phyloP scores from a whole-genome alignment of 2,113 vertebrate genomes.

The Marmota monax region DNA sequence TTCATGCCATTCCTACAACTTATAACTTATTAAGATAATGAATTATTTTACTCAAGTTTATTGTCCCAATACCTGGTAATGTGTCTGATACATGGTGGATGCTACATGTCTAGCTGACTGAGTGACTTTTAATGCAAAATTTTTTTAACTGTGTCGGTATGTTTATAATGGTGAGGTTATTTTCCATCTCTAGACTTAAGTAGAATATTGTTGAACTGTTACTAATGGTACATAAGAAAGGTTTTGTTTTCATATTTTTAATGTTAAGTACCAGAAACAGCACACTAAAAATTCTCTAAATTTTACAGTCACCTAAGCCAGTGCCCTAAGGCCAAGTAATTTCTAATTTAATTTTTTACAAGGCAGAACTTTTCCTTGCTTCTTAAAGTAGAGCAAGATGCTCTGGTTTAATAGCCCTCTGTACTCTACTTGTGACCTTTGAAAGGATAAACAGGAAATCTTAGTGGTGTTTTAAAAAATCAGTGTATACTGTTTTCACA shows the following conservation, averaged over 20 bases:
- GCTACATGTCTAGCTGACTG: background rate
- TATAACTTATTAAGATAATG: background rate
- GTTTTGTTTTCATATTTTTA: background rate
- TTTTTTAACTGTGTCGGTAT: background rate
- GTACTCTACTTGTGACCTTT: slow-evolving; percentile 39
- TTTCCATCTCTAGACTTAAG: background rate
- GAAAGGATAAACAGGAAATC: slow-evolving; percentile 54
- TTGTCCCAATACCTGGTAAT: background rate
- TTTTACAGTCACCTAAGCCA: slow-evolving; percentile 19
- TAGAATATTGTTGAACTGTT: background rate
- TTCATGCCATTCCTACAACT: background rate
- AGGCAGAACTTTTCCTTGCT: slow-evolving; percentile 1
- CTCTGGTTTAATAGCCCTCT: slow-evolving; percentile 25
- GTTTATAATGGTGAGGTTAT: background rate
- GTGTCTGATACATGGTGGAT: background rate
- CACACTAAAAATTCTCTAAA: slow-evolving; percentile 24
- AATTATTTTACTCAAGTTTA: background rate
- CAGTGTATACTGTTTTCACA: slow-evolving; percentile 16
- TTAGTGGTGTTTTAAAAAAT: slow-evolving; percentile 1
- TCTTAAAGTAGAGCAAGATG: background rate
- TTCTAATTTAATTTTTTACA: slow-evolving; percentile 33
- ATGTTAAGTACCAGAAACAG: slow-evolving; percentile 24
- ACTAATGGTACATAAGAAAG: background rate
- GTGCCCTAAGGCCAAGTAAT: background rate
- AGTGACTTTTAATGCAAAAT: background rate